Conservation (phyloP, 1,140 invertebrate genomes). For the Lutraria rhynchaena region DNA sequence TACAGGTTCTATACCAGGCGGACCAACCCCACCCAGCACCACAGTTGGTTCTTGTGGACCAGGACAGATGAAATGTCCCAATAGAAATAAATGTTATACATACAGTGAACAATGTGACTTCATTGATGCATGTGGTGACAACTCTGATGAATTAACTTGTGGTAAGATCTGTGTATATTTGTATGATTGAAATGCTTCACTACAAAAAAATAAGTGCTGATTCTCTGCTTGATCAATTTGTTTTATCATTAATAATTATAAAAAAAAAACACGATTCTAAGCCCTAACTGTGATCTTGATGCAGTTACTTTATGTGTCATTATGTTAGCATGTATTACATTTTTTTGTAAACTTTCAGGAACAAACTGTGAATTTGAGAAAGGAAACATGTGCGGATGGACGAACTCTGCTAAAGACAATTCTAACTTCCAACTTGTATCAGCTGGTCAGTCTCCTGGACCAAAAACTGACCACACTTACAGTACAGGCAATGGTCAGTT, state of each 20-base stretch:
- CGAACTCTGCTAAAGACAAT: conserved; percentile 65
- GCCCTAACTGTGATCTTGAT: no score
- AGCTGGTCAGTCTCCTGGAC: conserved; percentile 62
- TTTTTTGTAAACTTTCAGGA: conserved; percentile 39
- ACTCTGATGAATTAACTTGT: conserved; percentile 74
- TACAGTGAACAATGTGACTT: conserved; percentile 72
- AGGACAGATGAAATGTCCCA: conserved; percentile 59
- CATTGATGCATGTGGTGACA: conserved; percentile 79
- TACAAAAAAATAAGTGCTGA: no score
- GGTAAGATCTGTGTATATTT: no score
- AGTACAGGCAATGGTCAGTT: conserved; percentile 65
- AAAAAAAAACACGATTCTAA: no score
- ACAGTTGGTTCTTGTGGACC: conserved; percentile 64
- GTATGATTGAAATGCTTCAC: no score
- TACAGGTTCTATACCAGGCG: conserved; percentile 63
- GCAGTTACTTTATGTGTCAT: no score
- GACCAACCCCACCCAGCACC: conserved; percentile 62
- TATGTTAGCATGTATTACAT: no score
- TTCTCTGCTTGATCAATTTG: no score
- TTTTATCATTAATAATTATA: no score
- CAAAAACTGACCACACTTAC: conserved; percentile 76
- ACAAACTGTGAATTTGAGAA: conserved; percentile 78
- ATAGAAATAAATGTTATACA: conserved; percentile 65
- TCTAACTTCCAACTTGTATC: conserved; percentile 70
- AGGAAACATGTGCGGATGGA: conserved; percentile 71